Evolutionary conservation across 53 echinoderm and acorn worm species (phyloP).

Genomic region (Echinarachnius parma): DNA sequence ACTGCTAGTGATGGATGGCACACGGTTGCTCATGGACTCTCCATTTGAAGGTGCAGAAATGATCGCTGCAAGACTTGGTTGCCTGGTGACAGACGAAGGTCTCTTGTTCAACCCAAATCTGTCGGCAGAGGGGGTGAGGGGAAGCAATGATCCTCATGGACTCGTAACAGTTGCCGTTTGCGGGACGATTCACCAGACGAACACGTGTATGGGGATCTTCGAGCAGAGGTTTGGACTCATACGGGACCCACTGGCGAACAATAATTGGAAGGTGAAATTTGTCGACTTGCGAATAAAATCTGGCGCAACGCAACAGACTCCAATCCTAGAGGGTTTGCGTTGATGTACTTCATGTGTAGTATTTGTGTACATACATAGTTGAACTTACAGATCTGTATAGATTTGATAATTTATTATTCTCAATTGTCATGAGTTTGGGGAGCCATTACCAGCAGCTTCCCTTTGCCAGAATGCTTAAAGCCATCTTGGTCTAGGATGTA

Average conservation of each 20-base stretch:
- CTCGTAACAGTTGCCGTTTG: conserved; percentile 52
- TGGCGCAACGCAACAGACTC: conserved; percentile 8
- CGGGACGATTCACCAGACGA: conserved; percentile 60
- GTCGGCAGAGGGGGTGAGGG: conserved; percentile 47
- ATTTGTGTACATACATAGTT: too few species aligned
- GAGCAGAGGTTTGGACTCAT: conserved; percentile 68
- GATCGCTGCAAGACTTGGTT: conserved; percentile 47
- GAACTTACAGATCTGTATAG: too few species aligned
- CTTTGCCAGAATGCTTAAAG: too few species aligned
- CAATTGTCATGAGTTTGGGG: too few species aligned
- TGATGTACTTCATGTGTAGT: too few species aligned
- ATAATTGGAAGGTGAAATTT: conserved; percentile 79
- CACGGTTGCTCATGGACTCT: conserved; percentile 37
- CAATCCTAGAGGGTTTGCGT: conserved; percentile 43
- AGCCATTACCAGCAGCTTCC: too few species aligned
- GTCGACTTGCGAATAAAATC: conserved; percentile 44
- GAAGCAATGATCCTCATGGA: conserved; percentile 59
- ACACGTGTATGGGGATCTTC: conserved; percentile 57
- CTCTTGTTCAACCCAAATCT: conserved; percentile 71
- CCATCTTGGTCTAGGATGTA: too few species aligned
- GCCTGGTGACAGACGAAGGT: conserved; percentile 51
- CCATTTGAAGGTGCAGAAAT: conserved; percentile 40
- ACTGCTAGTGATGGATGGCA: conserved; percentile 28
- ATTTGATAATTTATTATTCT: too few species aligned
- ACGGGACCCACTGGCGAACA: conserved; percentile 50